Evolutionary conservation across 2,113 vertebrate species (phyloP), one percentile per base, ranked within the genome.

Genomic region (Orcinus orca): DNA sequence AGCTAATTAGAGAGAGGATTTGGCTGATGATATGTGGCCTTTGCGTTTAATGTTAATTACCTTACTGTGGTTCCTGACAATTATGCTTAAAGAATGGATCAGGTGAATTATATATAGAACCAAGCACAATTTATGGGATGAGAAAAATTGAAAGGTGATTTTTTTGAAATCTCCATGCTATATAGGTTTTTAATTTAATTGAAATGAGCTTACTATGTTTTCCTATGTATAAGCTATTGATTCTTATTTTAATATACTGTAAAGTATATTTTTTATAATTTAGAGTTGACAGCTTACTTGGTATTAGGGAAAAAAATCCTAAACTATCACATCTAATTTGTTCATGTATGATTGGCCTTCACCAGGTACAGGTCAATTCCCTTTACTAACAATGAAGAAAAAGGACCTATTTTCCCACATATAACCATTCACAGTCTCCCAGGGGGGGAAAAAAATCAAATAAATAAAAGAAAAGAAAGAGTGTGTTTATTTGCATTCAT

Each of bases 1-100:
- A 96, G 70, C 53, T 92, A 95, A 95, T 97, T 97, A 96, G 9
- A 93, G 63, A 55, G 50, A 93, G 33, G 96, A 93, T 92, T 93
- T 93, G 36, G 20, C 89, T 53, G 25, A 58, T 73, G 21, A 53
- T 88, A 86, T 33, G 21, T 93, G 89, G 31, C 86, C 81, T 96
- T 97, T 97, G 67, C 95, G 58, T 93, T 97, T 96, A 97, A 95
- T 88, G 93, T 97, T 97, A 96, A 98, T 97, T 97, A 86, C 29
- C 50, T 97, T 88, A 62, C 58, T 70, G 23, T 68, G 41, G 53
- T 95, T 96, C 26, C 50, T 96, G 41, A 65, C 33, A 90, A 91
- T 96, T 93, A 62, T 74, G 94, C 97, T 93, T 88, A 95, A 97
- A 96, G 36, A 88, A 94, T 77, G 13, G n/a, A 82, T 95, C 41